Conservation (phyloP, 2,113 vertebrate species). For the Hoplias malabaricus region DNA sequence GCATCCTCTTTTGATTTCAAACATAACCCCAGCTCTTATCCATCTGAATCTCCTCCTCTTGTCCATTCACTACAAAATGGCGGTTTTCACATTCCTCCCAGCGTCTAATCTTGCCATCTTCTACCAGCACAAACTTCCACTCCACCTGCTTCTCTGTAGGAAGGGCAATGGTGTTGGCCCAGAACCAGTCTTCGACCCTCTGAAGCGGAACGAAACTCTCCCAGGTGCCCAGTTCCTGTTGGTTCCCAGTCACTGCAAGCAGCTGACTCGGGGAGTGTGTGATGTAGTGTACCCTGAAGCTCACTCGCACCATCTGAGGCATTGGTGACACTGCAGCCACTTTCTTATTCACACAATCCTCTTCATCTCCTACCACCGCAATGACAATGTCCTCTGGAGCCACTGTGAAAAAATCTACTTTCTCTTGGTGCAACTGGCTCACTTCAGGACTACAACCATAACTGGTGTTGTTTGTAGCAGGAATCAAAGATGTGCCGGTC, state of each 20-base stretch:
- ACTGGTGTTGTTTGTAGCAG: neutral
- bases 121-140: slow-evolving; percentile 93
- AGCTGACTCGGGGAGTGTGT: slow-evolving; percentile 70
- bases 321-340: slow-evolving; percentile 71
- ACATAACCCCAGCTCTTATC: slow-evolving; percentile 83
- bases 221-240: slow-evolving; percentile 84
- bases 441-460: neutral
- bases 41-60: slow-evolving; percentile 71
- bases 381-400: slow-evolving; percentile 20
- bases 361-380: slow-evolving; percentile 36
- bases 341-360: slow-evolving; percentile 60
- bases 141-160: slow-evolving; percentile 78
- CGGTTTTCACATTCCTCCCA: slow-evolving; percentile 94
- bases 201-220: slow-evolving; percentile 77
- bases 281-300: slow-evolving; percentile 86
- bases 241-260: slow-evolving; percentile 84
- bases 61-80: slow-evolving; percentile 74
- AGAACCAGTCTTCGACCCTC: slow-evolving; percentile 76
- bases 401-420: neutral
- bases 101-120: slow-evolving; percentile 80
- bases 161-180: slow-evolving; percentile 77
- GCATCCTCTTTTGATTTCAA: slow-evolving; percentile 49
- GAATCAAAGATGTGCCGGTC: neutral
- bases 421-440: neutral
- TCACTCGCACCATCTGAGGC: slow-evolving; percentile 75